These are phyloP conservation scores for Eleginops maclovinus DNA, from an alignment of 2,113 vertebrate species.

Conservation along the genomic window DNA sequence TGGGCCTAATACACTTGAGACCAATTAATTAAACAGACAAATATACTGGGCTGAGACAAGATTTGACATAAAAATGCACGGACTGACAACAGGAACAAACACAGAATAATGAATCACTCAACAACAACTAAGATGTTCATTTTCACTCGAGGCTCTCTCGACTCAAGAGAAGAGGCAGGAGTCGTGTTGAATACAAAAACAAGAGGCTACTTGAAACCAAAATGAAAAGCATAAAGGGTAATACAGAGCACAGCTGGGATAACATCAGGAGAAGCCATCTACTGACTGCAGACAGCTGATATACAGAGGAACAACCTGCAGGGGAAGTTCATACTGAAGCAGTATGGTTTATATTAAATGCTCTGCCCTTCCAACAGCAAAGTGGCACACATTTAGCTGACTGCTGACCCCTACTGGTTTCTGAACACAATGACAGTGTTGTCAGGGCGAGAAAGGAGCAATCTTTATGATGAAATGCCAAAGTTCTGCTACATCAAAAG, in stretches of 20 bases:
- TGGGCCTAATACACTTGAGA: conserved; percentile 16
- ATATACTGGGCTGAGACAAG: conserved; percentile 29
- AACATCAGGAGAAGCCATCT: conserved; percentile 37
- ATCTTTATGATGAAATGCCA: not conserved
- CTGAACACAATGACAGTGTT: conserved; percentile 20
- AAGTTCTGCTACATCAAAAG: not conserved
- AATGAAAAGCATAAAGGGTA: conserved; percentile 22
- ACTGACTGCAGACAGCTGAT: not conserved
- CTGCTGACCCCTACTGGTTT: conserved; percentile 82
- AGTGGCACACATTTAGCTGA: conserved; percentile 23
- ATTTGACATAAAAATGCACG: conserved; percentile 20
- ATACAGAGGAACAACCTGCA: conserved; percentile 31
- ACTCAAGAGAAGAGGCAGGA: conserved; percentile 10
- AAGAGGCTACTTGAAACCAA: conserved; percentile 21
- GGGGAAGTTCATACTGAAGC: conserved; percentile 3
- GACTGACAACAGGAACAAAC: conserved; percentile 41
- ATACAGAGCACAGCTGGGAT: conserved; percentile 44
- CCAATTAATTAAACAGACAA: conserved; percentile 39
- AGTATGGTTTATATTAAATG: not conserved
- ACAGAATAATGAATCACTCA: conserved; percentile 37
- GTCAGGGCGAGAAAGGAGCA: not conserved
- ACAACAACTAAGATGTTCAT: conserved; percentile 27
- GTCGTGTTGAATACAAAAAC: conserved; percentile 39
- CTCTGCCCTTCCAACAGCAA: not conserved
- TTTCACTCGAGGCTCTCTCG: conserved; percentile 2